Conservation (phyloP, 2,113 vertebrate species). For the Nansenia antarctica region DNA sequence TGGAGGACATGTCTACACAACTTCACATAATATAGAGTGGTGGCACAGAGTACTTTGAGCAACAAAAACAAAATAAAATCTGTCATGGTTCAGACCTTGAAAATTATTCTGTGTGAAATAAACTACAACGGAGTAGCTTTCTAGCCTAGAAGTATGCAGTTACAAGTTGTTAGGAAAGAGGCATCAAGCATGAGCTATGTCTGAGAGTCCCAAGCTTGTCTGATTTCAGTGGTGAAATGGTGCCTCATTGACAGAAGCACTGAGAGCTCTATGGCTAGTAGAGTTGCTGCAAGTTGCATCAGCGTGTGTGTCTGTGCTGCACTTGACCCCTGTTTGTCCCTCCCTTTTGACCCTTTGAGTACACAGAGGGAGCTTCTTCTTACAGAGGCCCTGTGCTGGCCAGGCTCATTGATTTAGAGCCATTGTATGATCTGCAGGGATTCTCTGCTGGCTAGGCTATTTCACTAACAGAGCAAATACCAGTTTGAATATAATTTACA, state of each 20-base stretch:
- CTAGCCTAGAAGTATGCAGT: background rate
- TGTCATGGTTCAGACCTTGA: background rate
- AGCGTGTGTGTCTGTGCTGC: conserved; percentile 25
- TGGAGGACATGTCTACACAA: background rate
- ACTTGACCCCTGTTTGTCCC: conserved; percentile 32
- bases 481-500: too few relatives aligned
- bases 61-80: background rate
- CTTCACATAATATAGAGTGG: background rate
- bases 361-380: conserved; percentile 1
- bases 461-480: background rate
- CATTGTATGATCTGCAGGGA: background rate
- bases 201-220: background rate
- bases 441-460: background rate
- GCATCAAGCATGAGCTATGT: background rate
- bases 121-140: background rate
- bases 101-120: background rate
- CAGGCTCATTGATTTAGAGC: background rate
- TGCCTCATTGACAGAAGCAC: background rate
- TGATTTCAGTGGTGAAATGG: background rate
- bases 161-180: background rate
- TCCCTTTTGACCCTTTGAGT: conserved; percentile 1
- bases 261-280: background rate
- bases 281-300: conserved; percentile 62
- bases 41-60: background rate
- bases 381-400: background rate